phyloP scores from a whole-genome alignment of 2,113 vertebrate genomes.

The Todiramphus saurophagus region DNA sequence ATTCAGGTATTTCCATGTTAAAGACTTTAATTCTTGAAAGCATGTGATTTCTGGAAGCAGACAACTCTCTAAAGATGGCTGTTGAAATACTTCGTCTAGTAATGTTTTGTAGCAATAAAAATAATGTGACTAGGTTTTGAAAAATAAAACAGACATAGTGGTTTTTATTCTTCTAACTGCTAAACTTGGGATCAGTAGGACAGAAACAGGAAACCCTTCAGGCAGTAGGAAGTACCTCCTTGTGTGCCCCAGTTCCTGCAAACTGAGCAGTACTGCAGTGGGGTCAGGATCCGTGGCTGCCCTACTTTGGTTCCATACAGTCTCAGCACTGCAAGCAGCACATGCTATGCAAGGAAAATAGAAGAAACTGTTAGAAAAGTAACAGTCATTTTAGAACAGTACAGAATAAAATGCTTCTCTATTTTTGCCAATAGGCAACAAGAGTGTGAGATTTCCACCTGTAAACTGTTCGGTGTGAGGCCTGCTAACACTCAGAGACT shows the following conservation, averaged over 20 bases:
- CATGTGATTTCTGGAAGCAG: not conserved
- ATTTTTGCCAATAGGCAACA: not conserved
- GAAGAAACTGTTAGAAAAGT: not conserved
- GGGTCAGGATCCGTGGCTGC: not conserved
- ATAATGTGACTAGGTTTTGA: not conserved
- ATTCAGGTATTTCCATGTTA: not conserved
- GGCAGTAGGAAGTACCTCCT: not conserved
- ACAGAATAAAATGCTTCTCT: not conserved
- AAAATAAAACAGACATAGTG: not conserved
- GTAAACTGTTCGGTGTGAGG: not conserved
- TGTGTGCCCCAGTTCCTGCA: not conserved
- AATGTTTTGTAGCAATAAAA: not conserved
- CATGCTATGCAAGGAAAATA: accelerated
- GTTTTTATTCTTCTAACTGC: not conserved
- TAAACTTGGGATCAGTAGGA: not conserved
- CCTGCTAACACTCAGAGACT: not conserved
- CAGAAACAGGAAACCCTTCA: not conserved
- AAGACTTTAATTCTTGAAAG: not conserved
- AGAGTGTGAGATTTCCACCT: not conserved
- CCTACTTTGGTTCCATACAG: not conserved
- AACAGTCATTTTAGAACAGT: not conserved
- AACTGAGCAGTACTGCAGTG: accelerated
- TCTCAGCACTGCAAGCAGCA: not conserved
- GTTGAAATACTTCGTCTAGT: not conserved
- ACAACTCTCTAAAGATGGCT: not conserved